A percentile compares a stretch with the other conserved stretches of the same genome.
These are phyloP conservation scores for Mesoclemmys tuberculata DNA, from an alignment of 2,113 vertebrate genomes.

Conservation along the genomic window DNA sequence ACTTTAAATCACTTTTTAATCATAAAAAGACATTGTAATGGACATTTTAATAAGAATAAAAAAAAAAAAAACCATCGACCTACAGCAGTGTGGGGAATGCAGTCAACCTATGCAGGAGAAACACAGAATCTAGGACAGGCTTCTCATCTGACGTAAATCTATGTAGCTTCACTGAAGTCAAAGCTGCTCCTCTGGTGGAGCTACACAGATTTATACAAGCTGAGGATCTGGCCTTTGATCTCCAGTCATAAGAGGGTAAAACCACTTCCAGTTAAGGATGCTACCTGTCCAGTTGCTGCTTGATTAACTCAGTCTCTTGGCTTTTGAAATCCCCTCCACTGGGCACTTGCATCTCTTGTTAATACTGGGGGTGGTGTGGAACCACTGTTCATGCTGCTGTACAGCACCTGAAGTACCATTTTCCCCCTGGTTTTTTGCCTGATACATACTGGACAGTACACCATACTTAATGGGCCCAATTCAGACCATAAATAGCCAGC, in stretches of 20 bases:
- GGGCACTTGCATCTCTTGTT: not conserved
- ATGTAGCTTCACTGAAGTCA: accelerated
- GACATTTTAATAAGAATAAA: not conserved
- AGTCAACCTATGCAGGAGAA: not conserved
- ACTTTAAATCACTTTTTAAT: not conserved
- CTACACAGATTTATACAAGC: accelerated
- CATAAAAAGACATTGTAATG: not conserved
- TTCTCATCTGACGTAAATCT: not conserved
- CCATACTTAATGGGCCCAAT: not conserved
- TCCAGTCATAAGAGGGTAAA: not conserved
- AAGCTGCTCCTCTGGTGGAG: not conserved
- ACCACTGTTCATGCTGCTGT: accelerated
- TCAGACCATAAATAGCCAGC: not conserved
- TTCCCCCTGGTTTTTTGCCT: not conserved
- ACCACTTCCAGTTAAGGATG: not conserved
- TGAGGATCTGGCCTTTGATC: not conserved
- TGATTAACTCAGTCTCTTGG: not conserved
- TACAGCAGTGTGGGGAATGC: not conserved
- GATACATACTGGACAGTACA: not conserved
- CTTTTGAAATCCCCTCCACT: not conserved
- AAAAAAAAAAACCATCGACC: not conserved
- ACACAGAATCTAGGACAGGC: not conserved
- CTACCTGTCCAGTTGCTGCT: not conserved
- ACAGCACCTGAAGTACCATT: not conserved
- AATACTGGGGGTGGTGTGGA: not conserved